phyloP scores from a whole-genome alignment of 1,140 invertebrate species.

The Chironomus tepperi region DNA sequence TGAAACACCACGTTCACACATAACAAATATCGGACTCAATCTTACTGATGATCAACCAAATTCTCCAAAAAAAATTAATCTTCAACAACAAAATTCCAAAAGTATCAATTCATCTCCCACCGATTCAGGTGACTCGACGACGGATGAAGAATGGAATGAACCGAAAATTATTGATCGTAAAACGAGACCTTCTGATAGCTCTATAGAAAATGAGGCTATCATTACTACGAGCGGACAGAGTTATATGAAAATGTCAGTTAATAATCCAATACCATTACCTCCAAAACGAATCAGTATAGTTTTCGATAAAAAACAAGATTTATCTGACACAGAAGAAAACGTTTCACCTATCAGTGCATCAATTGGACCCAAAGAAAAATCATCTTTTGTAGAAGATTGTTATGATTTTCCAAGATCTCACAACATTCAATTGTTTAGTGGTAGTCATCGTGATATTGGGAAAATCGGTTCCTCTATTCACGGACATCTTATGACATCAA shows the following conservation, averaged over 20 bases:
- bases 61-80: constrained; percentile 39
- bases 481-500: constrained; percentile 34
- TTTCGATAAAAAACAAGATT: constrained; percentile 39
- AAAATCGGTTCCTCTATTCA: constrained; percentile 33
- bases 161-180: constrained; percentile 33
- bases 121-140: constrained; percentile 50
- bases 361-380: constrained; percentile 34
- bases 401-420: constrained; percentile 66
- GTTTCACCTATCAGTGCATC: constrained; percentile 34
- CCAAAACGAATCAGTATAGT: constrained; percentile 56
- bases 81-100: constrained; percentile 27
- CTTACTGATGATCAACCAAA: constrained; percentile 39
- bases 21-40: constrained; percentile 38
- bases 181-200: constrained; percentile 44
- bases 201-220: constrained; percentile 47
- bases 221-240: constrained; percentile 49
- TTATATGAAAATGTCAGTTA: constrained; percentile 46
- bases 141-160: constrained; percentile 47
- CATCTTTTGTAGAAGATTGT: constrained; percentile 49
- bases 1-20: constrained; percentile 44
- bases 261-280: constrained; percentile 52
- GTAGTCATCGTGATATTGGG: constrained; percentile 33
- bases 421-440: constrained; percentile 41
- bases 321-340: constrained; percentile 38
- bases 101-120: constrained; percentile 45